These are phyloP conservation scores for Aricia artaxerxes DNA, from an alignment of 2,888 invertebrate species.

Conservation along the genomic window DNA sequence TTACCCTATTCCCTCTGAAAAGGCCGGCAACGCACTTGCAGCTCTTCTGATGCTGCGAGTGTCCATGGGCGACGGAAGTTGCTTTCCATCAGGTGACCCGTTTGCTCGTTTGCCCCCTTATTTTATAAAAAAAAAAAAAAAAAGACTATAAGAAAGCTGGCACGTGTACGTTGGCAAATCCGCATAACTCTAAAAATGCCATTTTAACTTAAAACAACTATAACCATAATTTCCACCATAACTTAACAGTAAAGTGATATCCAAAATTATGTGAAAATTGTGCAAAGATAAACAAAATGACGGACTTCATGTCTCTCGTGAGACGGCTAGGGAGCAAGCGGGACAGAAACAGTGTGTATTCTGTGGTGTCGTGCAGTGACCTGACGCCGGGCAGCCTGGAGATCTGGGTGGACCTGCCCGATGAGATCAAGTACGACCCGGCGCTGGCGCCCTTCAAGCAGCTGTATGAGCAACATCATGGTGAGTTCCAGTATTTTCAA, in stretches of 20 bases:
- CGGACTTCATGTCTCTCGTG: conserved; percentile 47
- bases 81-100: no score
- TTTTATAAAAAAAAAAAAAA: no score
- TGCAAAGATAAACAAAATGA: conserved; percentile 48
- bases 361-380: conserved; percentile 76
- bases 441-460: conserved; percentile 82
- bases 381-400: conserved; percentile 82
- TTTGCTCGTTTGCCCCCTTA: no score
- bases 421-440: conserved; percentile 84
- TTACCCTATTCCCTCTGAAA: no score
- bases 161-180: no score
- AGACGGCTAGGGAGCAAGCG: conserved; percentile 42
- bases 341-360: conserved; percentile 60
- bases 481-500: conserved; percentile 50
- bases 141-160: no score
- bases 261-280: conserved; percentile 19
- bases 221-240: no score
- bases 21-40: no score
- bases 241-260: neutral
- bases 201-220: no score
- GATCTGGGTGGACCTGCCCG: conserved; percentile 84
- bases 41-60: no score
- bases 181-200: no score
- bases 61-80: no score
- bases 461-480: conserved; percentile 75